phyloP scores from a whole-genome alignment of 2,888 invertebrate species.

The Drosophila monieri region DNA sequence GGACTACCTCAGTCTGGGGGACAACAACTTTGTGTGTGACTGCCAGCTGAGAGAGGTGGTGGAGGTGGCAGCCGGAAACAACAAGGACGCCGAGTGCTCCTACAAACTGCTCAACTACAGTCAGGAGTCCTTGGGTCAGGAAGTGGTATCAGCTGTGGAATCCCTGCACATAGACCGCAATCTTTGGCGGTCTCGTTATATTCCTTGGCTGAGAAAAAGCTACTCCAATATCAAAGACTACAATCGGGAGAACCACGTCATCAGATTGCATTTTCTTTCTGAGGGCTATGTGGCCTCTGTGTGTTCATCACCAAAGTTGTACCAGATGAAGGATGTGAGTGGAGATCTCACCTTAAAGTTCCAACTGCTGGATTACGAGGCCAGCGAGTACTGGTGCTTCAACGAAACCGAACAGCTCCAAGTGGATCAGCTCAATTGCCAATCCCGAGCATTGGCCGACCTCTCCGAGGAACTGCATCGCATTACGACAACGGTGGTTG shows the following conservation, averaged over 20 bases:
- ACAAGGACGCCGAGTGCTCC: constrained; percentile 68
- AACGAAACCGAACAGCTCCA: constrained; percentile 78
- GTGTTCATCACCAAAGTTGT: constrained; percentile 46
- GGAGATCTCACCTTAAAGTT: constrained; percentile 70
- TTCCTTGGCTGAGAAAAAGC: constrained; percentile 48
- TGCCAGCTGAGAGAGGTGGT: constrained; percentile 86
- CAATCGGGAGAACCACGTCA: constrained; percentile 51
- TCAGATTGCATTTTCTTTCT: constrained; percentile 50
- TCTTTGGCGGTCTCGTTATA: constrained; percentile 47
- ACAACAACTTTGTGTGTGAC: constrained; percentile 87
- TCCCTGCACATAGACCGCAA: constrained; percentile 24
- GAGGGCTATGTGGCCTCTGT: constrained; percentile 6
- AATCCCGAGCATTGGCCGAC: constrained; percentile 36
- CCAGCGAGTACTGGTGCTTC: constrained; percentile 82
- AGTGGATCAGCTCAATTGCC: constrained; percentile 71
- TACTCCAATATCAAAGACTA: constrained; percentile 57
- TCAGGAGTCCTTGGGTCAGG: constrained; percentile 5
- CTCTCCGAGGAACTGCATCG: constrained; percentile 54
- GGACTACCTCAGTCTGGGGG: constrained; percentile 84
- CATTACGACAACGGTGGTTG: constrained; percentile 57
- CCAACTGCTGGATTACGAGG: constrained; percentile 82
- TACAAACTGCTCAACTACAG: constrained; percentile 43
- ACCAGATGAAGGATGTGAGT: constrained; percentile 35
- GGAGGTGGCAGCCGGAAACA: constrained; percentile 81
- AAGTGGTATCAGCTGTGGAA: background rate